Base-by-base conservation (phyloP, 1,140 invertebrate genomes). In the Sarcophaga peregrina region DNA sequence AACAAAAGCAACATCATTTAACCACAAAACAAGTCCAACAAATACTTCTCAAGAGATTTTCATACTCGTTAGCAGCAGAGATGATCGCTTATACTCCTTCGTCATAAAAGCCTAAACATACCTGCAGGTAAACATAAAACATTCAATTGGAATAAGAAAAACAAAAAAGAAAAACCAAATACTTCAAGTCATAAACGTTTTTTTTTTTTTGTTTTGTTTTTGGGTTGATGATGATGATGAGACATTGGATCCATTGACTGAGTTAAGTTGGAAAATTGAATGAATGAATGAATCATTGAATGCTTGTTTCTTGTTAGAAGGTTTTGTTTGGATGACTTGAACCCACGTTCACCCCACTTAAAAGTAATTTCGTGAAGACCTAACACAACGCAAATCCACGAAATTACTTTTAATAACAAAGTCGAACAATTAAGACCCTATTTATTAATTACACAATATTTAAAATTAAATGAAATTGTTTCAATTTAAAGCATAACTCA, bases 341-440 rank as follows among this genome's bases (percentile, higher is more conserved):
- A 78, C 75, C 75, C 75, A 78, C 75, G 75, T 78, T 78, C 75
- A 78, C 75, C 75, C 75, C 50, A 78, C 50, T 78, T 78, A 78
- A 78, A 78, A 52, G 75, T 20, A 52, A 78, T 9, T 78, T 17
- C 47, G 50, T 13, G 48, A 68, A 68, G 17, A 68, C n/a, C 62
- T 13, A 58, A 58, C 54, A 58, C 13, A 15, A 5, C 54, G n/a
- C 5, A 58, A 5, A 58, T 13, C 13, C 13, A 58, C 0, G n/a
- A 15, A 58, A 58, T 58, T 15, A n/a, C 6, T n/a, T 58, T 13
- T 4, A 58, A 58, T n/a, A 37, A 58, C 52, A 58, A 58, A 58
- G 54, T n/a, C 54, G 54, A 58, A 58, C 54, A 58, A 58, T 58
- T 58, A 58, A 58, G 15, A 58, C 54, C 54, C 54, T 58, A 58